phyloP scores from a whole-genome alignment of 2,113 vertebrate genomes.

The Heterochromis multidens region DNA sequence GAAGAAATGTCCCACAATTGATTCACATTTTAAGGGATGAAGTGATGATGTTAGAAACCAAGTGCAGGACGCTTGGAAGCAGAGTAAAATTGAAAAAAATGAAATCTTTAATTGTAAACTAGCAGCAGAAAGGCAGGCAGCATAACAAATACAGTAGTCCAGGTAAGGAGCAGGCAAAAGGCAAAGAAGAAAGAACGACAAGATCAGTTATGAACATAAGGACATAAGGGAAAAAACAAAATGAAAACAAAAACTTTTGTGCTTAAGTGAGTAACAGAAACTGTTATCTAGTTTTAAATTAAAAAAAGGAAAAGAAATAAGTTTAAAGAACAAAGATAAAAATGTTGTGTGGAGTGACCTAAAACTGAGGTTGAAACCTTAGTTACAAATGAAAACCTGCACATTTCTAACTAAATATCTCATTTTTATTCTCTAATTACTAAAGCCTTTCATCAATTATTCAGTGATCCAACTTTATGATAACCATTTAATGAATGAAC shows the following conservation, averaged over 20 bases:
- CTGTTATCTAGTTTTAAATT: no score
- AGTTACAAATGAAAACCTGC: not conserved
- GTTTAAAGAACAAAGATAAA: not conserved
- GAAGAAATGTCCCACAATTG: not conserved
- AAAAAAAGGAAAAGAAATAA: no score
- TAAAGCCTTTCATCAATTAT: not conserved
- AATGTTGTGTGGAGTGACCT: not conserved
- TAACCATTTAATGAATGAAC: not conserved
- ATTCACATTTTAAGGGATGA: not conserved
- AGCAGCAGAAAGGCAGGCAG: not conserved
- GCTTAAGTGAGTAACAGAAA: no score
- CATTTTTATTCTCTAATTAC: not conserved
- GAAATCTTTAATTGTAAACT: not conserved
- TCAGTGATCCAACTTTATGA: no score
- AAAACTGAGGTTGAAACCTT: not conserved
- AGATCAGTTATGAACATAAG: not conserved
- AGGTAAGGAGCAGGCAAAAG: not conserved
- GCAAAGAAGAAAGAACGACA: not conserved
- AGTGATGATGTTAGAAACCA: not conserved
- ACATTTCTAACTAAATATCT: not conserved
- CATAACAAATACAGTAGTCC: not conserved
- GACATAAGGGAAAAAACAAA: no score
- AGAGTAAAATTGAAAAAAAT: not conserved
- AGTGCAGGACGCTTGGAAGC: not conserved
- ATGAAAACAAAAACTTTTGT: rapidly evolving